phyloP scores from a whole-genome alignment of 2,888 invertebrate species.

The Hydrotaea diabolus region DNA sequence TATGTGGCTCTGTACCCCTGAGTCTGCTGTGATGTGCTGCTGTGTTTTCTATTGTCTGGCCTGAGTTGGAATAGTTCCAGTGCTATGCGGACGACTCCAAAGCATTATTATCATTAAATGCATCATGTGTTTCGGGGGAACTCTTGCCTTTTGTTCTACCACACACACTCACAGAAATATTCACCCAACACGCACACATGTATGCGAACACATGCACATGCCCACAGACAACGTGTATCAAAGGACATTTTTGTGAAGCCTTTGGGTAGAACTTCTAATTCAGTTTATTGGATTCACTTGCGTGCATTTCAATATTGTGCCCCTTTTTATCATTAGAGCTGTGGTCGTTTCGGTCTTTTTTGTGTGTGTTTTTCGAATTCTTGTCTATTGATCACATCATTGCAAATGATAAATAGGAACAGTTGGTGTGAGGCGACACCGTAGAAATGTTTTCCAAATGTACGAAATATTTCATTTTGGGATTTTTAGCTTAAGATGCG shows the following conservation, averaged over 20 bases:
- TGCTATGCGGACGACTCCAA: constrained; percentile 38
- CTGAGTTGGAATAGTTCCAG: constrained; percentile 11
- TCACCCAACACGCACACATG: not conserved
- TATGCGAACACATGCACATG: not conserved
- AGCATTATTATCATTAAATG: constrained; percentile 64
- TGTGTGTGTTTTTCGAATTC: not conserved
- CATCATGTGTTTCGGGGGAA: constrained; percentile 57
- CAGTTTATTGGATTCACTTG: constrained; percentile 30
- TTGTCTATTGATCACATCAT: not conserved
- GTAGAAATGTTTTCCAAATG: not conserved
- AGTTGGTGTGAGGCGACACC: not conserved
- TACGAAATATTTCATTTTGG: not conserved
- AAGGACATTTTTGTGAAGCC: not conserved
- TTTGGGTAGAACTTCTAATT: not conserved
- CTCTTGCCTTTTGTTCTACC: not conserved
- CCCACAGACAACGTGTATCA: not conserved
- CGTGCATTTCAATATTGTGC: not conserved
- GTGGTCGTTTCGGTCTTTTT: not conserved
- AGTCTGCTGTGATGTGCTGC: constrained; percentile 28
- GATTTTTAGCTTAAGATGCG: too few relatives aligned
- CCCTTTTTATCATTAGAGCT: not conserved
- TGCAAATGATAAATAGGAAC: not conserved
- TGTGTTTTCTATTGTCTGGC: constrained; percentile 10
- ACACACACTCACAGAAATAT: not conserved
- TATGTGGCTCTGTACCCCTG: constrained; percentile 7